Evolutionary conservation across 2,888 invertebrate genomes (phyloP).

Genomic region (Drosophila lacicola): DNA sequence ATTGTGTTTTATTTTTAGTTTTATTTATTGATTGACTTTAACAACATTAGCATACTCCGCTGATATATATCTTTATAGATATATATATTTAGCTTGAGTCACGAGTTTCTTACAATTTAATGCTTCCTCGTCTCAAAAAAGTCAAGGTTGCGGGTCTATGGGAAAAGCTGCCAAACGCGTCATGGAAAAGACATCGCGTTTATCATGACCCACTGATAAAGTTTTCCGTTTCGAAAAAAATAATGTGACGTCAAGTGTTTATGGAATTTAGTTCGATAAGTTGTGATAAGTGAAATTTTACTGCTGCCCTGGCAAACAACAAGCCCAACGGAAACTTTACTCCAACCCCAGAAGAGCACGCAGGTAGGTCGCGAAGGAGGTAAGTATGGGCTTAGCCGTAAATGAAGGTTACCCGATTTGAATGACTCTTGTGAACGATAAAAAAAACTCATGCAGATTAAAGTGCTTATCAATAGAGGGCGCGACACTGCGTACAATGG

Average conservation of each 20-base stretch:
- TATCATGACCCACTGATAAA: neutral
- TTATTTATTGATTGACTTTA: constrained; percentile 38
- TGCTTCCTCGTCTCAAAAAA: constrained; percentile 14
- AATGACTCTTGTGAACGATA: neutral
- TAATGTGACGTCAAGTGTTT: constrained; percentile 19
- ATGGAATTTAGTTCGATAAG: neutral
- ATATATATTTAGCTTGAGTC: constrained; percentile 4
- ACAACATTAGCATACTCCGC: constrained; percentile 31
- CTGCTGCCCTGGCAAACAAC: constrained; percentile 4
- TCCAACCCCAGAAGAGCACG: neutral
- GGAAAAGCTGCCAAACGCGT: constrained; percentile 7
- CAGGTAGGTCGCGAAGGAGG: constrained; percentile 35
- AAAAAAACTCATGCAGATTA: neutral
- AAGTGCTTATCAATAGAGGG: constrained; percentile 14
- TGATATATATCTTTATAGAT: neutral
- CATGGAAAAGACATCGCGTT: constrained; percentile 3
- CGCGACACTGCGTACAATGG: constrained; percentile 6
- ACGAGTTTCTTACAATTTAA: constrained; percentile 11
- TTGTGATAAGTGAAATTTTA: constrained; percentile 20
- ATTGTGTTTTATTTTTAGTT: constrained; percentile 23
- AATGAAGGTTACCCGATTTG: neutral
- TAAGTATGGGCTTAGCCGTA: constrained; percentile 23
- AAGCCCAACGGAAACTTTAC: constrained; percentile 18
- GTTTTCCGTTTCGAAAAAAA: constrained; percentile 5
- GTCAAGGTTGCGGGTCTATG: neutral